Evolutionary conservation across 2,888 invertebrate genomes (phyloP), one percentile per base, ranked within the genome.

Genomic region (Rhorus exstirpatorius): DNA sequence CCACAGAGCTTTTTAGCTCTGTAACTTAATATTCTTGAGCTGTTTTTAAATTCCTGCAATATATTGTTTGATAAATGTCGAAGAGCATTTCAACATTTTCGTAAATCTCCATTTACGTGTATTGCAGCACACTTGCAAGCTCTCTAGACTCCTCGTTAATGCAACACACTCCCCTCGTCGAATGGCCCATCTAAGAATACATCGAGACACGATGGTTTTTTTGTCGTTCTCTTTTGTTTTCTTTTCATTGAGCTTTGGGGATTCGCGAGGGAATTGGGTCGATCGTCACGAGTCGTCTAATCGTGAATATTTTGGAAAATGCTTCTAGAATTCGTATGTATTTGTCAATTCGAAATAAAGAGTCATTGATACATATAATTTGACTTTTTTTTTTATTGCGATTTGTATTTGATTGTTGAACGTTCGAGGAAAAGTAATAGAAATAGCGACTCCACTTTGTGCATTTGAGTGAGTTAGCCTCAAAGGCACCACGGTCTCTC

Each of bases 171-270:
- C 14, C 38, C 35, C 49, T 31, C 3, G n/a, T 8, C 49, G 49
- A 26, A 41, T 12, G 53, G 6, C n/a, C 21, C n/a, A 21, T 70
- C 68, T 55, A 55, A 70, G 41, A 55, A 70, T 70, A 70, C 70
- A 70, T 41, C 44, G 58, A 70, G 38, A 53, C 53, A 38, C 6
- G 8, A 6, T 21, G n/a, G 4, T 53, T 68, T 53, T n/a, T 17
- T 35, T 67, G 17, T 17, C 1, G 17, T 49, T 14, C 17, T n/a
- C n/a, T n/a, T n/a, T n/a, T n/a, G n/a, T n/a, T 38, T 44, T 55
- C 14, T 53, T 53, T 26, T 70, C 12, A 24, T 21, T 24, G 31
- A 49, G 26, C 53, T 38, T 60, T 6, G 7, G 8, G 53, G 31
- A 24, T 35, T 35, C 51, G 49, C 12, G 35, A 51, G n/a, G n/a